phyloP scores from a whole-genome alignment of 2,113 vertebrate genomes.

The Prinia subflava region DNA sequence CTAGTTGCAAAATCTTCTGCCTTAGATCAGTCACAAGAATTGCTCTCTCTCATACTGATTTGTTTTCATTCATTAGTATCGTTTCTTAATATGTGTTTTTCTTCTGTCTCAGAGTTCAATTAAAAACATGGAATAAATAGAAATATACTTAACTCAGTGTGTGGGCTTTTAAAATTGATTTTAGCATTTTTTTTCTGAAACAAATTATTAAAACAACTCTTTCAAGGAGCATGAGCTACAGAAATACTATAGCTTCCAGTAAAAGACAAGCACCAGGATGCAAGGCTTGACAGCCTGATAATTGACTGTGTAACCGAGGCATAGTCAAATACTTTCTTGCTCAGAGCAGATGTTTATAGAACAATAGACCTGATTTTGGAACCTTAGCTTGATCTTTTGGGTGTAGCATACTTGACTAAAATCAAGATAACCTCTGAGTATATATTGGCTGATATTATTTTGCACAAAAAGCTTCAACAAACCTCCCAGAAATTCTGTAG shows the following conservation, averaged over 20 bases:
- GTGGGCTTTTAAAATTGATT: not conserved
- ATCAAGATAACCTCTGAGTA: not conserved
- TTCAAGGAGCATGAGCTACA: not conserved
- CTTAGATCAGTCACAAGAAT: not conserved
- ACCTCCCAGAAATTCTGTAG: not conserved
- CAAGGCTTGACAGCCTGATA: not conserved
- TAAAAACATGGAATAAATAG: not conserved
- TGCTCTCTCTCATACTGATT: not conserved
- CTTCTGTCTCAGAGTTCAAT: not conserved
- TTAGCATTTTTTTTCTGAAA: not conserved
- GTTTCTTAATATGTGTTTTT: not conserved
- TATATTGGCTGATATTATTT: not conserved
- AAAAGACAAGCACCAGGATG: not conserved
- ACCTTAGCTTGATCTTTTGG: not conserved
- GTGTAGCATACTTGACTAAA: not conserved
- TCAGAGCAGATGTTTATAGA: not conserved
- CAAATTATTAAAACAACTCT: not conserved
- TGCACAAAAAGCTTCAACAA: not conserved
- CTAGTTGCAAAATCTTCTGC: not conserved
- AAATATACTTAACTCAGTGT: not conserved
- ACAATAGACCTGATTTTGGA: not conserved
- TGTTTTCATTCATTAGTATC: not conserved
- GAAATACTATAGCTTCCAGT: not conserved
- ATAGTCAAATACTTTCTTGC: not conserved
- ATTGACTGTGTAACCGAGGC: not conserved